A percentile compares a stretch with the other conserved stretches of the same genome.
phyloP scores from a whole-genome alignment of 35 echinoderm and acorn worm genomes.

The Nesometra sesokonis region DNA sequence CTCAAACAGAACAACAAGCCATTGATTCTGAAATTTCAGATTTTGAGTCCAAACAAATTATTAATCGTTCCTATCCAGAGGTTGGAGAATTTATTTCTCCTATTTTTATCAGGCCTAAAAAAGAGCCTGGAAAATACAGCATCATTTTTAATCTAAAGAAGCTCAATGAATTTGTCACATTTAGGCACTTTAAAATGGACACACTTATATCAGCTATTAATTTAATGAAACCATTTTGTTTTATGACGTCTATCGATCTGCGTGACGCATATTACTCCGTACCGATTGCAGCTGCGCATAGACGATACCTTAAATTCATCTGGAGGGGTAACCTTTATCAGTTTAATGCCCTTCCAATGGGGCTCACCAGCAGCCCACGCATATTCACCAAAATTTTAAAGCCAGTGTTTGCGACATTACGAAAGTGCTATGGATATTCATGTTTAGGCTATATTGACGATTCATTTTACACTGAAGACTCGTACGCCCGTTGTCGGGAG shows the following conservation, averaged over 20 bases:
- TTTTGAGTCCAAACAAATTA: neutral
- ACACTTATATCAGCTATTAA: constrained; percentile 8
- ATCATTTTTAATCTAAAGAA: constrained; percentile 2
- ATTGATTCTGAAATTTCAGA: neutral
- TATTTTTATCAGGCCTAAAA: constrained; percentile 20
- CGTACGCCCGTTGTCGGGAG: neutral
- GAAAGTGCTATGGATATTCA: neutral
- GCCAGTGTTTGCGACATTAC: neutral
- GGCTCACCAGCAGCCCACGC: neutral
- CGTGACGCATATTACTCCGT: constrained; percentile 24
- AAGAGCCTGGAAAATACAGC: constrained; percentile 7
- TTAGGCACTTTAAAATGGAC: constrained; percentile 27
- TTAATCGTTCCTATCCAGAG: neutral
- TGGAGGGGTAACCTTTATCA: constrained; percentile 6
- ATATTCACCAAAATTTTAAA: constrained; percentile 8
- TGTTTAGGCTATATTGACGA: constrained; percentile 20
- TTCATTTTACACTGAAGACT: neutral
- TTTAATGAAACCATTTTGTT: constrained; percentile 4
- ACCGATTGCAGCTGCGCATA: constrained; percentile 1
- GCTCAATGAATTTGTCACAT: neutral
- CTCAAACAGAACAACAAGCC: neutral
- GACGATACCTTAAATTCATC: constrained; percentile 10
- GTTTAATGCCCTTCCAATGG: neutral
- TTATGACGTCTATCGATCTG: constrained; percentile 38
- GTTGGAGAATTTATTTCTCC: constrained; percentile 8